Base-by-base conservation (phyloP, 2,113 vertebrate species). In the Platysteira castanea region DNA sequence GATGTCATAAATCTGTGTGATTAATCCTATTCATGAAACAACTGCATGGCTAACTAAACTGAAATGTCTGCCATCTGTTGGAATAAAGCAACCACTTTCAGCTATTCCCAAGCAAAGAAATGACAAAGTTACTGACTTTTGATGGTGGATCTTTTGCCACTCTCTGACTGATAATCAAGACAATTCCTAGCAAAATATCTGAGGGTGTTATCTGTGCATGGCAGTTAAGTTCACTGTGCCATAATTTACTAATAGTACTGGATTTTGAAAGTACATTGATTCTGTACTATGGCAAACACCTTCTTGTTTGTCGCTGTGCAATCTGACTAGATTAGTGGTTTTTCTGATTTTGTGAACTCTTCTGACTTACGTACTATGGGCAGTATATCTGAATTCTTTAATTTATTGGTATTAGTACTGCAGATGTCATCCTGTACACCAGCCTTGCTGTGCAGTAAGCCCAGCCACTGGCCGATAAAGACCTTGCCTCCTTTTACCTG, bases 401-500 rank as follows among this genome's bases (percentile, higher is more conserved):
- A 92, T 80, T 95, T 95, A 95, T 93, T 96, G 65, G 17, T 87
- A 28, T 80, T 85, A 88, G 82, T 64, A 30, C 78, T 80, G 79
- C 84, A 90, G 69, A 39, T 73, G 53, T 77, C 50, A 42, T 65
- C 31, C 63, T 73, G 89, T 83, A 27, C 76, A 76, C 84, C 57
- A 68, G 79, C 89, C 82, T 81, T 85, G 85, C 77, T 87, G 89
- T 57, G 82, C 76, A 42, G 64, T 60, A 92, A 75, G 56, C 73
- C 83, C 71, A 82, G 86, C 81, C 71, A 8, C 64, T 75, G 63
- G 95, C 87, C 75, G 11, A 2, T 71, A 35, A 77, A 49, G 56
- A 75, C 76, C 74, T 76, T 39, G 39, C 65, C 46, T 87, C 74
- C 84, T 84, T 65, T 73, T 84, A 65, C 85, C 81, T 80, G 81